Percentiles rank a stretch among this genome's conserved stretches.
These are phyloP conservation scores for Cryptotis parvus DNA, from an alignment of 2,113 vertebrate genomes.

Conservation along the genomic window DNA sequence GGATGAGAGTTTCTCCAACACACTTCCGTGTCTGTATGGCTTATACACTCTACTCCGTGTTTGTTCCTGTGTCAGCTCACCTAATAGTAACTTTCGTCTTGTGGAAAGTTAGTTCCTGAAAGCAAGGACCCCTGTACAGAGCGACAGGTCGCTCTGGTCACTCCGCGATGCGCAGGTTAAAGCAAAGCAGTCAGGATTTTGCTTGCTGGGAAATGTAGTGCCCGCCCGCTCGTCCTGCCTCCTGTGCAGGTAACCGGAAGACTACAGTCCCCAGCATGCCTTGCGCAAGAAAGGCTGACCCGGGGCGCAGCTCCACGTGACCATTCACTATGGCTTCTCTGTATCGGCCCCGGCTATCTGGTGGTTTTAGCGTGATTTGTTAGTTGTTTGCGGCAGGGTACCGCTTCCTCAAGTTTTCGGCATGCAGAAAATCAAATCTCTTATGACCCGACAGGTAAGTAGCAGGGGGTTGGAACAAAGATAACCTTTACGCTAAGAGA, in stretches of 20 bases:
- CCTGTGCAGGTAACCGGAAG: rapidly evolving
- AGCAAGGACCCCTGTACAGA: rapidly evolving
- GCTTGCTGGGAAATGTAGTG: conserved; percentile 73
- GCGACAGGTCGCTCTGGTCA: rapidly evolving
- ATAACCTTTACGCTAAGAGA: background rate
- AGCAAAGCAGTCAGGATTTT: too few relatives aligned
- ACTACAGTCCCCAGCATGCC: conserved; percentile 84
- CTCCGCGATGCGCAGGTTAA: background rate
- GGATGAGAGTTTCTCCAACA: background rate
- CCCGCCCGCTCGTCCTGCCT: rapidly evolving
- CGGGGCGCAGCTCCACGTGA: conserved; percentile 81
- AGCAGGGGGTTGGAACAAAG: background rate
- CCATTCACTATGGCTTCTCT: conserved; percentile 85
- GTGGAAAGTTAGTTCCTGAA: rapidly evolving
- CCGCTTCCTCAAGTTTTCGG: background rate
- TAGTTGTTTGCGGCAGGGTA: background rate
- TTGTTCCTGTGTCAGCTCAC: background rate
- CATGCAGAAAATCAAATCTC: conserved; percentile 99
- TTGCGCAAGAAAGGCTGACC: background rate
- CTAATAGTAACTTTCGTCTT: background rate
- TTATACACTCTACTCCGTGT: background rate
- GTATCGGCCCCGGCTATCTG: background rate
- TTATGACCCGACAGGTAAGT: conserved; percentile 97
- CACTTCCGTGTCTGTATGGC: background rate
- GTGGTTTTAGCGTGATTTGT: conserved; percentile 50